A percentile compares a stretch with the other conserved stretches of the same genome.
Conservation (phyloP, 2,113 vertebrate species). For the Engraulis encrasicolus region DNA sequence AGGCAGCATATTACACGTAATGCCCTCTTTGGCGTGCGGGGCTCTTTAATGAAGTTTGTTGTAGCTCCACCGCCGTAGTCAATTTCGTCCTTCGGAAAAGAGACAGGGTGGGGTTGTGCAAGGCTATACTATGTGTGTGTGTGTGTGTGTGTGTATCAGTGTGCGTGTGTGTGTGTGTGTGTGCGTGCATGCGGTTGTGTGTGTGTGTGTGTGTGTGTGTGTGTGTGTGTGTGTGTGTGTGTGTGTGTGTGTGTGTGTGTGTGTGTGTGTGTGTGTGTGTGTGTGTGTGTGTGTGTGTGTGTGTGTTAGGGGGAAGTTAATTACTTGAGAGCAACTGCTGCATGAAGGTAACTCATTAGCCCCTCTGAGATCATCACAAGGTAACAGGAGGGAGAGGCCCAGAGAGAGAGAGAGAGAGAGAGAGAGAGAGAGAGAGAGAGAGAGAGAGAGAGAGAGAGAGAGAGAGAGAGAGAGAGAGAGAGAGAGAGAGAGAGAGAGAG, state of each 20-base stretch:
- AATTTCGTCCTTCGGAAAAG: slow-evolving; percentile 56
- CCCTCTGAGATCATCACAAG: slow-evolving; percentile 40
- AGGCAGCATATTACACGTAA: background rate
- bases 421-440: slow-evolving; percentile 4
- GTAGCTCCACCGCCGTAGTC: slow-evolving; percentile 56
- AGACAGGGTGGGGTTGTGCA: background rate
- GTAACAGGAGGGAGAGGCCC: slow-evolving; percentile 31
- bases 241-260: background rate
- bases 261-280: background rate
- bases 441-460: slow-evolving; percentile 8
- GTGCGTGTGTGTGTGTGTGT: background rate
- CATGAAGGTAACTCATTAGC: slow-evolving; percentile 65
- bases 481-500: background rate
- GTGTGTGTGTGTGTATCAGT: background rate
- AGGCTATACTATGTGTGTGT: background rate
- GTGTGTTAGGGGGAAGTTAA: slow-evolving; percentile 55
- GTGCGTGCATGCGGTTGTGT: background rate
- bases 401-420: slow-evolving; percentile 13
- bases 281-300: background rate
- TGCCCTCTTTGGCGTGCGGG: slow-evolving; percentile 49
- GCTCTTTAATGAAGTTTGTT: slow-evolving; percentile 66
- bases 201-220: background rate
- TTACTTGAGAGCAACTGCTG: slow-evolving; percentile 63
- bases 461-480: slow-evolving; percentile 8
- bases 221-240: background rate